Conservation (phyloP, 2,888 invertebrate species). For the Cryptocephalus moraei region DNA sequence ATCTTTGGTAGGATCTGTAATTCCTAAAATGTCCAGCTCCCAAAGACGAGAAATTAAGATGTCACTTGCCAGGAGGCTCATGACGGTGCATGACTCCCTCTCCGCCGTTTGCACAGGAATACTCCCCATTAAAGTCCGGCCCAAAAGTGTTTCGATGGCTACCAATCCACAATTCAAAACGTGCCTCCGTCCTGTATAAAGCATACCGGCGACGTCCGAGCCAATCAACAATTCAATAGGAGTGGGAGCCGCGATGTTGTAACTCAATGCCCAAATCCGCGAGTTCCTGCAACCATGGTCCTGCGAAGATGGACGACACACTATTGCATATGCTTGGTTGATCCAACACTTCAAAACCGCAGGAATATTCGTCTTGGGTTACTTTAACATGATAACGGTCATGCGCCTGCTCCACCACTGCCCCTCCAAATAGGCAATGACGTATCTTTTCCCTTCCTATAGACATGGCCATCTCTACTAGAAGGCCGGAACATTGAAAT, state of each 20-base stretch:
- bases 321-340: neutral
- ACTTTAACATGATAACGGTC: neutral
- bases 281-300: neutral
- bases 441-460: neutral
- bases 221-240: no score
- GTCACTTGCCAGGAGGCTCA: neutral
- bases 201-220: no score
- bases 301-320: neutral
- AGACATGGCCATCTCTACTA: no score
- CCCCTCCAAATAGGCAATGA: neutral
- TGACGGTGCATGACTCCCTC: neutral
- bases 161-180: no score
- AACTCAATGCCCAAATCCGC: neutral
- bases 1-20: neutral
- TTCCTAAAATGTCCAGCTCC: neutral
- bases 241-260: no score
- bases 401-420: neutral
- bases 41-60: neutral
- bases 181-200: no score
- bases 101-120: neutral
- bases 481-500: no score
- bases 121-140: neutral
- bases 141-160: neutral
- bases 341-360: neutral
- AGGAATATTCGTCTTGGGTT: neutral